Evolutionary conservation across 2,888 invertebrate genomes (phyloP).

Genomic region (Ophion obscuratus): DNA sequence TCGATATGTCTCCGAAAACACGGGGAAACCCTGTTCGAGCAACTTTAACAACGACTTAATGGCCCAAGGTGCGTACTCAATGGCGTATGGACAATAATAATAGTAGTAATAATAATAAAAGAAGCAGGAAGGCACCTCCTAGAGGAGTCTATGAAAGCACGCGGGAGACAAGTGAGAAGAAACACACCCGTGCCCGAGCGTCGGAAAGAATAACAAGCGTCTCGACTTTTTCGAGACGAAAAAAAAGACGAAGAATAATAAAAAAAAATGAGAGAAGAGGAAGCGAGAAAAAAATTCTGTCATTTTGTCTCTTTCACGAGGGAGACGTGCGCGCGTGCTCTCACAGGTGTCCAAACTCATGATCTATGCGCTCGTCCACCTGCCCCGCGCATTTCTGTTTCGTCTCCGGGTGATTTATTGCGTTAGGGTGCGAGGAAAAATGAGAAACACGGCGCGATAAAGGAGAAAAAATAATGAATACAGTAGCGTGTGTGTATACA

Average conservation of each 20-base stretch:
- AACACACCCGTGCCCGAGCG: constrained; percentile 18
- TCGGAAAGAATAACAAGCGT: constrained; percentile 62
- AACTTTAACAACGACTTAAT: constrained; percentile 36
- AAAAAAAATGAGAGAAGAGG: background rate
- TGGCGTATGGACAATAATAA: constrained; percentile 43
- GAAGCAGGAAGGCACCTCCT: constrained; percentile 11
- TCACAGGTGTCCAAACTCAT: constrained; percentile 59
- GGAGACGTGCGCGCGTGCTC: constrained; percentile 17
- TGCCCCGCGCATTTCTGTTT: constrained; percentile 49
- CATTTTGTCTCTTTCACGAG: constrained; percentile 31
- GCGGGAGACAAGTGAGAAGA: constrained; percentile 19
- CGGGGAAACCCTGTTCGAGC: constrained; percentile 1
- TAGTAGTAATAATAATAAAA: constrained; percentile 22
- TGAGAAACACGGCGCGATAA: constrained; percentile 27
- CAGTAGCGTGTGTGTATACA: background rate
- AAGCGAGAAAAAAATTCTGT: constrained; percentile 18
- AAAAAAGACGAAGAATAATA: background rate
- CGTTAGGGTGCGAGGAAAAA: constrained; percentile 36
- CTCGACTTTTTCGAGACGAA: constrained; percentile 24
- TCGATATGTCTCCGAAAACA: constrained; percentile 21
- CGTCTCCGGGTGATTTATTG: constrained; percentile 58
- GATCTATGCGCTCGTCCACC: constrained; percentile 64
- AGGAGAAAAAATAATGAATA: constrained; percentile 31
- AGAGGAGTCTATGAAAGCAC: constrained; percentile 29
- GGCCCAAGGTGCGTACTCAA: background rate